Base-by-base conservation (phyloP, 1,140 invertebrate species). In the Wasmannia auropunctata region DNA sequence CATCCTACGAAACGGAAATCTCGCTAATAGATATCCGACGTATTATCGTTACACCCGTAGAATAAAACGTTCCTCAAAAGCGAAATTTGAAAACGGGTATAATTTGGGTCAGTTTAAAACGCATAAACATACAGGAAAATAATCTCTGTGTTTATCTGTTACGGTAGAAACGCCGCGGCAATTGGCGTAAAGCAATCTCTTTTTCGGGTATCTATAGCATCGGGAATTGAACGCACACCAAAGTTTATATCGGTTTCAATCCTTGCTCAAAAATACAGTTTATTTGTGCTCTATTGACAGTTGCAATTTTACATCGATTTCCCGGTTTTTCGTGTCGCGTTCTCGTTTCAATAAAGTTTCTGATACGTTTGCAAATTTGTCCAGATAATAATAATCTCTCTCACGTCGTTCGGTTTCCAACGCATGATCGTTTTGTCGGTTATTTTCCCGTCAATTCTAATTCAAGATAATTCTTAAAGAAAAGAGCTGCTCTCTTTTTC, bases 221-320 rank as follows among this genome's bases (percentile, higher is more conserved):
- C 28, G 79, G 51, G 37, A 46, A 74, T 74, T 58, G 67, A 58
- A 74, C 67, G 28, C 34, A 14, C 63, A 28, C 46, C 46, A 25
- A 43, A 83, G 79, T 72, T 83, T 46, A 25, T 16, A 58, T 14
- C 67, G 60, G n/a, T 83, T 62, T 69, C 77, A 69, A 80, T 80
- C 34, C 77, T 79, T 83, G 79, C 28, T 58, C 37, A 43, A 83
- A 83, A 74, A 54, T 83, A 51, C 43, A 58, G 79, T 83, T 72
- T 81, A 70, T 70, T 74, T 46, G 25, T 25, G 28, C n/a, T 37
- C 16, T 83, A 83, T 83, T 58, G 79, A 83, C 79, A 62, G 56
- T 49, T 54, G 43, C 72, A 85, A 85, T 76, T 79, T 85, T 49
- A 16, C 14, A 85, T 79, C 83, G 43, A 63, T 85, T 43, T 83